These are phyloP conservation scores for Isichthys henryi DNA, from an alignment of 2,113 vertebrate species.

Conservation along the genomic window DNA sequence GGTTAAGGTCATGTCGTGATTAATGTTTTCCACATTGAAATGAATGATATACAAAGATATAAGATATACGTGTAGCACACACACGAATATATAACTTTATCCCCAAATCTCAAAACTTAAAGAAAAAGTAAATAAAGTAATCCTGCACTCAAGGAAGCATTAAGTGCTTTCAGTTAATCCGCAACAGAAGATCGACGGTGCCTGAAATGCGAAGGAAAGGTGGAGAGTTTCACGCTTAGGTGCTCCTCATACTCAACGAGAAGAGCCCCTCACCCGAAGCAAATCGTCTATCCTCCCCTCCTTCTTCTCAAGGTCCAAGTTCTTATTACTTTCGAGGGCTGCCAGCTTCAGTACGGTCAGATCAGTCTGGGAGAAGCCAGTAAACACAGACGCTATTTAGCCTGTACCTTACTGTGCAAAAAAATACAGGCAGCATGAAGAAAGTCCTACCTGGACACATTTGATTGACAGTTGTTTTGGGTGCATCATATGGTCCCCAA, in stretches of 20 bases:
- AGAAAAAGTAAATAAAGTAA: background rate
- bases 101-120: background rate
- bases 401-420: background rate
- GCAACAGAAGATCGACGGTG: background rate
- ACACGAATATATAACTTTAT: background rate
- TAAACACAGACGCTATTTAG: background rate
- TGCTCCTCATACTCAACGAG: constrained; percentile 31
- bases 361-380: constrained; percentile 72
- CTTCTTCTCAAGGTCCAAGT: constrained; percentile 98
- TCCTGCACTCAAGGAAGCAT: background rate
- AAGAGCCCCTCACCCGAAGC: constrained; percentile 78
- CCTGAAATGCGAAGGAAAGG: background rate
- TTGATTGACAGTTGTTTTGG: constrained; percentile 92
- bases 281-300: constrained; percentile 98
- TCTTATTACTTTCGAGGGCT: constrained; percentile 98
- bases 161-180: background rate
- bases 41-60: too few relatives aligned
- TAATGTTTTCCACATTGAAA: too few relatives aligned
- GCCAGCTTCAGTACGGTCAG: constrained; percentile 95
- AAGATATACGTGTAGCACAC: background rate
- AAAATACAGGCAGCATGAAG: constrained; percentile 10
- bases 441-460: constrained; percentile 78
- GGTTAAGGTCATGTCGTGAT: too few relatives aligned
- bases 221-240: background rate
- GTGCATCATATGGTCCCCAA: constrained; percentile 87